These are phyloP conservation scores for Ectropis grisescens DNA, from an alignment of 1,140 invertebrate genomes.

Conservation along the genomic window DNA sequence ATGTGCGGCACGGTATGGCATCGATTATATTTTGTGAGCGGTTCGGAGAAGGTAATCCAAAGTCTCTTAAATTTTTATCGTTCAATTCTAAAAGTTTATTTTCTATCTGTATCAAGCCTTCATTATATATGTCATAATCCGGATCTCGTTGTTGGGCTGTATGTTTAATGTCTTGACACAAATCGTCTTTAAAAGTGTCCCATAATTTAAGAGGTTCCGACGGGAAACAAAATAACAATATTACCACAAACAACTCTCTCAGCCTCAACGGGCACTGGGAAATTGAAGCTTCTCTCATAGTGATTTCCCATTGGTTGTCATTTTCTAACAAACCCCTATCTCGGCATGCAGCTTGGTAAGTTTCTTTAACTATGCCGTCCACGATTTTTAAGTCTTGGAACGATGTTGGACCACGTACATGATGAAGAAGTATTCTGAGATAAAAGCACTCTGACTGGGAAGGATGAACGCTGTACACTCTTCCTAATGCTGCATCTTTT, in stretches of 20 bases:
- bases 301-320: background rate
- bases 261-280: background rate
- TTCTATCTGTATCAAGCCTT: conserved; percentile 3
- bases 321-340: conserved; percentile 25
- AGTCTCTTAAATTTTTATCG: conserved; percentile 2
- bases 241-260: background rate
- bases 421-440: conserved; percentile 41
- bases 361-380: conserved; percentile 33
- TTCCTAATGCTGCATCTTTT: conserved; percentile 27
- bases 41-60: conserved; percentile 7
- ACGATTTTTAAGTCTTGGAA: conserved; percentile 41
- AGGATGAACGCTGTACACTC: conserved; percentile 38
- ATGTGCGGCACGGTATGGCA: too few relatives aligned
- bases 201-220: background rate
- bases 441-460: conserved; percentile 34
- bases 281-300: conserved; percentile 1
- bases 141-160: too few relatives aligned
- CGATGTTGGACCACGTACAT: conserved; percentile 48
- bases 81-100: conserved; percentile 3
- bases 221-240: conserved; percentile 1
- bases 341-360: conserved; percentile 48
- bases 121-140: too few relatives aligned
- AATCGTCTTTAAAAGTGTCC: background rate
- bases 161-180: background rate
- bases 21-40: too few relatives aligned